Evolutionary conservation across 2,113 vertebrate genomes (phyloP), one percentile per base, ranked within the genome.

Genomic region (Excalfactoria chinensis): DNA sequence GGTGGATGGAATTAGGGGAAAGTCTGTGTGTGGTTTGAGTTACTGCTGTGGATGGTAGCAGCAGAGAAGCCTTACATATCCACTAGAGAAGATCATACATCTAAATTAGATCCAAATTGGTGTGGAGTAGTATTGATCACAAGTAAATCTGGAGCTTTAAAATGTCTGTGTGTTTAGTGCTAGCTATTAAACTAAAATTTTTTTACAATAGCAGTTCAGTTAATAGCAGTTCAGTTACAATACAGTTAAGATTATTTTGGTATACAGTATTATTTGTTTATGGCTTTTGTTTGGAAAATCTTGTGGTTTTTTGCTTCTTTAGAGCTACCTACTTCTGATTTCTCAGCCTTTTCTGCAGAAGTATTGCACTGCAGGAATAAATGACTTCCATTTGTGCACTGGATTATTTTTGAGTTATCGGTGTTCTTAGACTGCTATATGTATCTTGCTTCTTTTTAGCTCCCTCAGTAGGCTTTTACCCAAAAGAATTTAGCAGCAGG

Each of bases 241-340:
- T 72, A 37, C 30, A n/a, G 2, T 68, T 77, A 44, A 56, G 43
- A 16, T 78, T 44, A 32, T 19, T 87, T 72, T 3, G 34, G 46
- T 7, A 55, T 76, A 82, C 87, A 91, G 34, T 76, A 16, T 43
- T 77, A 53, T 53, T 53, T 72, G 22, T 70, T 84, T 68, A 55
- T 72, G 64, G 26, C 34, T 84, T 84, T 68, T 90, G 3, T 53
- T 72, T 43, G 28, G 32, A 84, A 60, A 5, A 4, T 72, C 19
- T 44, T 73, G 10, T 53, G 0, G 2, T 20, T 69, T 86, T 85
- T 75, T 6, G 14, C 34, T 73, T 10, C 28, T 5, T 63, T 60
- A 63, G 56, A 84, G 13, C 35, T 15, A 6, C 7, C 2, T 20
- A 9, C 0, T 68, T 20, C 6, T 71, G 3, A 4, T 34, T 83